A percentile compares a stretch with the other conserved stretches of the same genome.
Conservation (phyloP, 92 coral and sea anemone genomes). For the Phymanthus crucifer region DNA sequence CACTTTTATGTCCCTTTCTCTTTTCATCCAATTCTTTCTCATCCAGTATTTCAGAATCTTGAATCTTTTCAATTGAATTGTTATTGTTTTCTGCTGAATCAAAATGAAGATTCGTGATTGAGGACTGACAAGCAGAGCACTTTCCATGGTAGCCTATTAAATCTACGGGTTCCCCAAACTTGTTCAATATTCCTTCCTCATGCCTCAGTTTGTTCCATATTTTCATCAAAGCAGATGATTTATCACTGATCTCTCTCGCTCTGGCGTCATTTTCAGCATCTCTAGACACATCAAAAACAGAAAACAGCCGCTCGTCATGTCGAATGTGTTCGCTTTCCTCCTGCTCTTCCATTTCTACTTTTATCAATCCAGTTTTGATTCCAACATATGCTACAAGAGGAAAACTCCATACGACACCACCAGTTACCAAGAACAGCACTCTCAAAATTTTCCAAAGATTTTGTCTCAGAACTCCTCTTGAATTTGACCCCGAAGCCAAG, state of each 20-base stretch:
- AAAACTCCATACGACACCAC: conserved; percentile 67
- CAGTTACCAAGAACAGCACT: conserved; percentile 58
- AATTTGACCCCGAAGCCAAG: conserved; percentile 16
- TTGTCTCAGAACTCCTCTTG: conserved; percentile 22
- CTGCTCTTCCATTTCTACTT: conserved; percentile 58
- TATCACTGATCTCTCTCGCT: conserved; percentile 52
- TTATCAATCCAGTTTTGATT: conserved; percentile 54
- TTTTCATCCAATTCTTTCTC: conserved; percentile 29
- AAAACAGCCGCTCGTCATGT: conserved; percentile 41
- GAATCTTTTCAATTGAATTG: neutral
- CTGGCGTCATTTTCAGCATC: conserved; percentile 30
- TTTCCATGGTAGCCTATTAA: conserved; percentile 67
- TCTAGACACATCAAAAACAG: conserved; percentile 51
- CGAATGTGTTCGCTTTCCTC: conserved; percentile 35
- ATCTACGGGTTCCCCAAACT: conserved; percentile 79
- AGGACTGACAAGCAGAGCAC: conserved; percentile 1
- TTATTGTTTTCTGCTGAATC: neutral
- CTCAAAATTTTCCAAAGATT: conserved; percentile 63
- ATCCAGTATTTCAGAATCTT: conserved; percentile 10
- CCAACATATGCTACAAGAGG: conserved; percentile 55
- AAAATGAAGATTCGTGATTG: neutral
- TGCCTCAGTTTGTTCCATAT: conserved; percentile 68
- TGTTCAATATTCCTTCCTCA: conserved; percentile 70
- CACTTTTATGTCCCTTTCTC: conserved; percentile 15
- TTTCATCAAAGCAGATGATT: conserved; percentile 55